Conservation (phyloP, 2,888 invertebrate genomes). For the Dryadula phaetusa region DNA sequence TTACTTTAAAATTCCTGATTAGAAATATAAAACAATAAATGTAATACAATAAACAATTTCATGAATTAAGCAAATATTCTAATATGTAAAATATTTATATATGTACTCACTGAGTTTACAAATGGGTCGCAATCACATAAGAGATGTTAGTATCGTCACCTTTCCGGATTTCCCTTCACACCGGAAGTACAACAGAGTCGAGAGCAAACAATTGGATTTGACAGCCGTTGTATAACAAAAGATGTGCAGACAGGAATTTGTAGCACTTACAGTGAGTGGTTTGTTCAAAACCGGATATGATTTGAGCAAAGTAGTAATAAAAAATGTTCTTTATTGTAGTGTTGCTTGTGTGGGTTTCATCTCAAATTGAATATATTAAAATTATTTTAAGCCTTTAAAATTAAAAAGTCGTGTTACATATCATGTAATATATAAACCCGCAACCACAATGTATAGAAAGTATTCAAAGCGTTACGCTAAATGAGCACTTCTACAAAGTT, state of each 20-base stretch:
- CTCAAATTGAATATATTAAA: no score
- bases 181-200: conserved; percentile 13
- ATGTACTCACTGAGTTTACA: neutral
- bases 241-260: conserved; percentile 6
- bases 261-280: neutral
- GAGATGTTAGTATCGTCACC: neutral
- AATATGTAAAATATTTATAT: neutral
- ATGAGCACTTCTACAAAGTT: neutral
- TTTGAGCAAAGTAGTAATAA: neutral
- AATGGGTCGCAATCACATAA: neutral
- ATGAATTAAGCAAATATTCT: no score
- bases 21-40: no score
- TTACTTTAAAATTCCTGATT: no score
- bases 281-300: neutral
- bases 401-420: neutral
- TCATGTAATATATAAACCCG: neutral
- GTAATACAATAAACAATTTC: no score
- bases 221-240: conserved; percentile 25
- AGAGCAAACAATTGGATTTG: conserved; percentile 28
- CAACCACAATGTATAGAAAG: neutral
- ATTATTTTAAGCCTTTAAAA: neutral
- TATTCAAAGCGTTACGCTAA: neutral
- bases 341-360: no score
- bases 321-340: no score
- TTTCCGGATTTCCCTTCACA: conserved; percentile 9